These are phyloP conservation scores for Emys orbicularis DNA, from an alignment of 2,797 vertebrate species.

Conservation along the genomic window DNA sequence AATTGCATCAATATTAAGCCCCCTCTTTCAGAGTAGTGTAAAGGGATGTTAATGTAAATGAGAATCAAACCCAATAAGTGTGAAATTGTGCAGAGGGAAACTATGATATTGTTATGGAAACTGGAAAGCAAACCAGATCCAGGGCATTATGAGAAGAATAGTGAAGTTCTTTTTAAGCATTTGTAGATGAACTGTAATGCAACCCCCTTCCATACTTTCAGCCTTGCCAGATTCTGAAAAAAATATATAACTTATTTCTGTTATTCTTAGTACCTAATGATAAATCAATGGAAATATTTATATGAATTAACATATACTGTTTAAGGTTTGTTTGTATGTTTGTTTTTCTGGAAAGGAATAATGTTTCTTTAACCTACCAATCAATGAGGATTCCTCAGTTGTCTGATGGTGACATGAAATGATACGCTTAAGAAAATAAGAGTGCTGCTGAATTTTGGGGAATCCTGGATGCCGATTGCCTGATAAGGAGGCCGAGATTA, in stretches of 20 bases:
- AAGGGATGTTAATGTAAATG: background rate
- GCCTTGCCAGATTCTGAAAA: background rate
- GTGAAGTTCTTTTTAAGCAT: background rate
- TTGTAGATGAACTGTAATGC: background rate
- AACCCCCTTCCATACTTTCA: background rate
- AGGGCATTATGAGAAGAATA: background rate
- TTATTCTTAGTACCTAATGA: background rate
- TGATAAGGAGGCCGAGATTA: background rate
- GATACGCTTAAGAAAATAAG: background rate
- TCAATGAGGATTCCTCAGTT: background rate
- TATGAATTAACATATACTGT: background rate
- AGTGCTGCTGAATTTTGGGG: background rate
- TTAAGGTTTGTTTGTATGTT: background rate
- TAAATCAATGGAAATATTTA: background rate
- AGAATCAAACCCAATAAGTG: background rate
- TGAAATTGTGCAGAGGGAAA: background rate
- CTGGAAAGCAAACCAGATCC: background rate
- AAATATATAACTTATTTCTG: background rate
- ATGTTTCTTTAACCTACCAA: fast-evolving
- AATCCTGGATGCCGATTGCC: background rate
- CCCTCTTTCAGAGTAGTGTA: background rate
- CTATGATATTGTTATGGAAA: background rate
- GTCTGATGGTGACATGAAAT: background rate
- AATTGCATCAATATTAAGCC: background rate
- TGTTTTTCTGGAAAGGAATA: background rate